These are phyloP conservation scores for Baryphthengus martii DNA, from an alignment of 2,113 vertebrate genomes.

Conservation along the genomic window DNA sequence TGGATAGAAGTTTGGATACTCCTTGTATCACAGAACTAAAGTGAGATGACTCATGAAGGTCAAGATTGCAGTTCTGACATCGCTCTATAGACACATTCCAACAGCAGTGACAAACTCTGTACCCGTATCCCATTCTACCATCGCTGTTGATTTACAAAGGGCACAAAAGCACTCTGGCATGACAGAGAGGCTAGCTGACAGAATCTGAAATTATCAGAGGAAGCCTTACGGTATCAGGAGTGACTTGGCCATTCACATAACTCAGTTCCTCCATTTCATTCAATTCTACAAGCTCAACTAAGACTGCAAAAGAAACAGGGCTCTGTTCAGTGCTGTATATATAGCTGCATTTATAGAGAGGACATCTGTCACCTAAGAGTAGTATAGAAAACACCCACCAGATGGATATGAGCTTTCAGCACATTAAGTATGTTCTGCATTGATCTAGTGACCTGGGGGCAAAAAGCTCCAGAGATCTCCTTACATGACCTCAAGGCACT, in stretches of 20 bases:
- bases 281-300: background rate
- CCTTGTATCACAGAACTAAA: background rate
- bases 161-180: background rate
- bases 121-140: background rate
- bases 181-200: background rate
- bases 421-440: background rate
- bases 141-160: background rate
- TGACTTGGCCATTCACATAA: background rate
- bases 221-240: background rate
- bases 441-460: background rate
- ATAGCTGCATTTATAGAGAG: background rate
- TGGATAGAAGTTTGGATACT: background rate
- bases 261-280: background rate
- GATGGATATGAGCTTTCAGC: background rate
- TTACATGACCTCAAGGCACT: background rate
- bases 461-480: background rate
- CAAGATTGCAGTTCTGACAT: background rate
- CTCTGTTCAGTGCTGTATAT: background rate
- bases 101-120: background rate
- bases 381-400: background rate
- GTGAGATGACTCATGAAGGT: background rate
- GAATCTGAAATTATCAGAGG: background rate
- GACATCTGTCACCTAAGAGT: background rate
- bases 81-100: background rate
- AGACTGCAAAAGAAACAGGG: background rate